Evolutionary conservation across 2,113 vertebrate species (phyloP).

Genomic region (Castor canadensis): DNA sequence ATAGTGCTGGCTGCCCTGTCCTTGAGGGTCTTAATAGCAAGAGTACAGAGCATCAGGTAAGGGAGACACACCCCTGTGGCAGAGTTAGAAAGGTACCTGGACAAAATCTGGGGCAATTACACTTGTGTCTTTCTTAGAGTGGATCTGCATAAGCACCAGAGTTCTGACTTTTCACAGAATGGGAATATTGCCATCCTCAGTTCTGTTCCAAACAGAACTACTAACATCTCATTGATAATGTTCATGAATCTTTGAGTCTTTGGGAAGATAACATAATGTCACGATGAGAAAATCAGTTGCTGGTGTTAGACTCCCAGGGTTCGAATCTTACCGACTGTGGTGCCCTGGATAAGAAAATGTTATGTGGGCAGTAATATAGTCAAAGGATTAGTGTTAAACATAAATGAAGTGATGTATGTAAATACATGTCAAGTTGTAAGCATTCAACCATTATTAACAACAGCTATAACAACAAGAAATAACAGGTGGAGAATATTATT

Average conservation of each 20-base stretch:
- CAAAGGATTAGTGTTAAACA: not conserved
- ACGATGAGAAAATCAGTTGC: not conserved
- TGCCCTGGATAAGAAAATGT: not conserved
- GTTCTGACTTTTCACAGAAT: not conserved
- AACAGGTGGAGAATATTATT: not conserved
- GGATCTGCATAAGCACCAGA: too few species aligned
- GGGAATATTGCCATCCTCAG: not conserved
- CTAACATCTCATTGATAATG: not conserved
- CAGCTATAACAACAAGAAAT: not conserved
- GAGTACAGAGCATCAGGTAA: not conserved
- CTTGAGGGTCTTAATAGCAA: not conserved
- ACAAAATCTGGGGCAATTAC: not conserved
- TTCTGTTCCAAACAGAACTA: not conserved
- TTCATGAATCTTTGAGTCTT: not conserved
- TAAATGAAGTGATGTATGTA: not conserved
- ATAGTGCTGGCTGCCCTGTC: not conserved
- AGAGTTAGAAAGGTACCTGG: not conserved
- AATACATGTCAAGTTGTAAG: not conserved
- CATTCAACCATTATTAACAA: not conserved
- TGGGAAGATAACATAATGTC: not conserved
- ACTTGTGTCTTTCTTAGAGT: not conserved
- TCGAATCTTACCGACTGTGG: not conserved
- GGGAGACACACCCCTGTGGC: not conserved
- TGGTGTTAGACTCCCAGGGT: not conserved
- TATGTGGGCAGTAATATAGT: not conserved